Conservation (phyloP, 1,140 invertebrate species). For the Chlorops oryzae region DNA sequence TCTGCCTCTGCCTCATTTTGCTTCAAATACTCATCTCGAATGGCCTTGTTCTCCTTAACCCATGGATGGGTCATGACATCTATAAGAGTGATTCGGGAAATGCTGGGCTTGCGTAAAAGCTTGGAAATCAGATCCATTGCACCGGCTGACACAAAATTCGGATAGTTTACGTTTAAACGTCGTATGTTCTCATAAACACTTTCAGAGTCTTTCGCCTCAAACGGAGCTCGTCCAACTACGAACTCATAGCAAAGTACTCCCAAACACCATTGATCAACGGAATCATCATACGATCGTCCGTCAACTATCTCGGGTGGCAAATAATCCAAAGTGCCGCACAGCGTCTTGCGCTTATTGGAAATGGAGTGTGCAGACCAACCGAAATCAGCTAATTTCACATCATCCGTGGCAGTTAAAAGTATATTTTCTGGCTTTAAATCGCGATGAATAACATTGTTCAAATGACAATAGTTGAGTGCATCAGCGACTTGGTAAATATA, state of each 20-base stretch:
- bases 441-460: conserved; percentile 84
- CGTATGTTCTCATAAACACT: conserved; percentile 81
- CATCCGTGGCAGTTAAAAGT: conserved; percentile 66
- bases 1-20: too few species aligned
- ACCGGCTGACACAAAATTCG: conserved; percentile 60
- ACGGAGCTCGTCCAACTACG: conserved; percentile 88
- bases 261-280: conserved; percentile 85
- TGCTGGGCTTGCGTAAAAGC: conserved; percentile 63
- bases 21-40: conserved; percentile 17
- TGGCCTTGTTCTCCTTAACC: conserved; percentile 53
- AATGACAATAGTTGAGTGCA: conserved; percentile 86
- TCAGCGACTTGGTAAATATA: conserved; percentile 85
- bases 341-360: conserved; percentile 77
- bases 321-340: conserved; percentile 91
- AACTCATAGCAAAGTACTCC: conserved; percentile 95
- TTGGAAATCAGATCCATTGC: conserved; percentile 81
- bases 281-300: conserved; percentile 66
- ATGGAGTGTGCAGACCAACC: conserved; percentile 93
- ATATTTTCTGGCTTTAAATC: conserved; percentile 93
- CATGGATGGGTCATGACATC: conserved; percentile 74
- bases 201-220: conserved; percentile 72
- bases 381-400: conserved; percentile 89
- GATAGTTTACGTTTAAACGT: conserved; percentile 67
- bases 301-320: conserved; percentile 89
- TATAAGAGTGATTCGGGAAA: conserved; percentile 64